Evolutionary conservation across 2,797 vertebrate genomes (phyloP).

Genomic region (Eulemur albifrons): DNA sequence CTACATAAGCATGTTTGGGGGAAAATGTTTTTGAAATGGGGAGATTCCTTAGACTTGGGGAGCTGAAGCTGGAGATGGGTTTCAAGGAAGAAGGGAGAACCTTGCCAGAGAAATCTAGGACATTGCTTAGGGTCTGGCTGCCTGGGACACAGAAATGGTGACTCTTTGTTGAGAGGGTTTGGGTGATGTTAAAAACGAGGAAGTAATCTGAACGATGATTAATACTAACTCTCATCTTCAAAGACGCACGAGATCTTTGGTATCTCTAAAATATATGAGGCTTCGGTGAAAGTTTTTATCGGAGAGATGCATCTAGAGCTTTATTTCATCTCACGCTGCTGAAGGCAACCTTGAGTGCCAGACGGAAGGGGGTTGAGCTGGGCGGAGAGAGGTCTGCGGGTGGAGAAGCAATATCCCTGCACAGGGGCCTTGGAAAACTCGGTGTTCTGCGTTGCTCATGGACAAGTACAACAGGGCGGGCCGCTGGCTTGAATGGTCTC

Average conservation of each 20-base stretch:
- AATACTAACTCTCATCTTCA: conserved; percentile 66
- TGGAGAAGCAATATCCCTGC: neutral
- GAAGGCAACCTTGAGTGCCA: conserved; percentile 71
- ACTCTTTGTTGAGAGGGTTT: conserved; percentile 4
- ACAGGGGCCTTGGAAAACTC: neutral
- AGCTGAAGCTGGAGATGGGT: neutral
- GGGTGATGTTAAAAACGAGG: conserved; percentile 48
- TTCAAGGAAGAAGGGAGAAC: conserved; percentile 24
- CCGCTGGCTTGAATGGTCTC: neutral
- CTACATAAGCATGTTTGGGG: neutral
- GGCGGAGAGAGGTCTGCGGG: conserved; percentile 6
- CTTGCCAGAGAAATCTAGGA: neutral
- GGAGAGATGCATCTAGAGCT: conserved; percentile 60
- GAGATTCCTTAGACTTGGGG: neutral
- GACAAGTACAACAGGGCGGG: neutral
- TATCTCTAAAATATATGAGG: conserved; percentile 75
- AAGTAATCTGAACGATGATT: conserved; percentile 66
- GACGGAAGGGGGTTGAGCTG: conserved; percentile 27
- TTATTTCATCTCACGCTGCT: conserved; percentile 73
- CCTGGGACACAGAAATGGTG: neutral
- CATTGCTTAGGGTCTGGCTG: neutral
- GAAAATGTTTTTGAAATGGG: neutral
- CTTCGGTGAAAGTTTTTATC: conserved; percentile 75
- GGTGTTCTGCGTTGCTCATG: neutral
- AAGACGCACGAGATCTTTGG: conserved; percentile 73